Base-by-base conservation (phyloP, 2,888 invertebrate species). In the Acanthosepion esculentum region DNA sequence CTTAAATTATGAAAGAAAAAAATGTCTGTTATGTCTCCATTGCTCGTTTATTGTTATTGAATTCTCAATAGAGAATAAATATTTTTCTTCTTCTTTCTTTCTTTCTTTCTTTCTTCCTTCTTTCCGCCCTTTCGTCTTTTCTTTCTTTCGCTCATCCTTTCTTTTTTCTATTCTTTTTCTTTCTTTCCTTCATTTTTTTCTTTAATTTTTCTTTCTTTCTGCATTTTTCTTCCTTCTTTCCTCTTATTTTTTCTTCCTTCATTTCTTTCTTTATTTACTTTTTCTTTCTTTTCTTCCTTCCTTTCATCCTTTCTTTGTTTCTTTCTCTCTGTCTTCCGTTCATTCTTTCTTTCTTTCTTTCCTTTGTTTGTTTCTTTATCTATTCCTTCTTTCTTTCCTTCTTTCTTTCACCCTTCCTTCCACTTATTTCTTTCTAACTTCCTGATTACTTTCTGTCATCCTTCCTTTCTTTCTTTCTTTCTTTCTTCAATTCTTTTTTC, bases 361-460 rank as follows among this genome's bases (percentile, higher is more conserved):
- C n/a, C 10, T n/a, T 8, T 10, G 10, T 78, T 78, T n/a, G 0
- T 29, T 26, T 5, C 29, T 29, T 6, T 29, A 29, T 29, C 5
- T 4, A 0, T n/a, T 15, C n/a, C n/a, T n/a, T n/a, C 4, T n/a
- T n/a, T 3, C 18, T 10, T n/a, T 8, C 1, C 7, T n/a, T 10
- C 10, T 15, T 78, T n/a, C n/a, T 10, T 78, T n/a, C 10, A 3
- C 8, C 2, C 78, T 5, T n/a, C 18, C 20, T n/a, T 78, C n/a
- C 18, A 0, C 1, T n/a, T 1, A 0, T n/a, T 78, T 5, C 8
- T n/a, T n/a, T 1, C 15, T n/a, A 10, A n/a, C n/a, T 10, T 78
- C 18, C 8, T 8, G 8, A 10, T n/a, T n/a, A 10, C 10, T 5
- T 8, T 29, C 29, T 29, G 1, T 6, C 12, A 3, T 26, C 5